Evolutionary conservation across 2,888 invertebrate species (phyloP), one percentile per base, ranked within the genome.

Genomic region (Cecidostiba fungosa): DNA sequence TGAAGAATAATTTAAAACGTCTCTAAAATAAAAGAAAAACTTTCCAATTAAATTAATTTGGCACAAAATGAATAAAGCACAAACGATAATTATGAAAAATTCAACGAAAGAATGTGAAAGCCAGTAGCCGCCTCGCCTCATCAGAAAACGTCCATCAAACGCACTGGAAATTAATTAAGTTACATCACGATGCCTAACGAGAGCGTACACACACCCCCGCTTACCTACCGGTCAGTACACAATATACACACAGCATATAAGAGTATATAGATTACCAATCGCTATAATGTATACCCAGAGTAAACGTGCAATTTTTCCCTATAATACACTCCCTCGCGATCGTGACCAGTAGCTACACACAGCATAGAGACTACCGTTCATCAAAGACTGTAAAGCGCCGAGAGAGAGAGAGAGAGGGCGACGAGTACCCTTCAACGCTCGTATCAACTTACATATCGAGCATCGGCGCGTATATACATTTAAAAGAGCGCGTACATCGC

Each of bases 251-350:
- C 32, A n/a, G 16, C 6, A 66, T 12, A 66, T 1, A 62, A 12
- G 77, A 70, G 79, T 79, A 70, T 79, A 72, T 77, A 77, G 70
- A 83, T 77, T 72, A 77, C 59, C 83, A 77, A 83, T 70, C 70
- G 83, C 72, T 14, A 5, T 82, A 77, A 83, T 69, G 77, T 77
- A 54, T 39, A 29, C 77, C 26, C 54, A 16, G 39, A 59, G 77
- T 54, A 82, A 82, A 76, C 76, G 50, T n/a, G 77, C 82, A 69
- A 82, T 76, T 76, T 69, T 66, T 77, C 47, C 29, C 62, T 59
- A 12, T 47, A 4, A n/a, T 8, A 59, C 23, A 59, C 54, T 39
- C 66, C 29, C 43, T 8, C 43, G 12, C 6, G 8, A n/a, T 36
- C 74, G 62, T 29, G 66, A 47, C 62, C 66, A 70, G 50, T 16